Evolutionary conservation across 2,113 vertebrate genomes (phyloP), one percentile per base, ranked within the genome.

Genomic region (Nicator chloris): DNA sequence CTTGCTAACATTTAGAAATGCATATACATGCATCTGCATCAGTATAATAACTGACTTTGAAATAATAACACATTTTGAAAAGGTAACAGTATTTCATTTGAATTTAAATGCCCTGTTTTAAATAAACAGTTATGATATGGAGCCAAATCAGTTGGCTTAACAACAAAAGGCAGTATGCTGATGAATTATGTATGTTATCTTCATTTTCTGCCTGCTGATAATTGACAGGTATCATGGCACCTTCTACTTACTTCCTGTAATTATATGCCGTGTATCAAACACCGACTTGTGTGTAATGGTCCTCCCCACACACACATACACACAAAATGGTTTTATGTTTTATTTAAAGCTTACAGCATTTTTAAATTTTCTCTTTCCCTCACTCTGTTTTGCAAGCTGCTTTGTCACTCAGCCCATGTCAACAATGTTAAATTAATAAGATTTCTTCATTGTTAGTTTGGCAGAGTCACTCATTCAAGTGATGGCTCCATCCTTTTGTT

Each of bases 101-200:
- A 93, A 95, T 97, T 96, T 91, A 95, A 97, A 97, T 97, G 92
- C 83, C 84, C 94, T 96, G 83, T 97, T 98, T 96, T 94, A 89
- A 95, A 97, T 95, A 97, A 97, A 93, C 78, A 93, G 93, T 95
- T 97, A 92, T 87, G 88, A 95, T 97, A 95, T 21, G 65, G 88
- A 97, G 91, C 63, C 93, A 82, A 95, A 97, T 97, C 95, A 97
- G 94, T 69, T 13, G 1, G 75, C 47, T 97, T 98, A 97, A 97
- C 96, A 97, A 97, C 97, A 97, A 97, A 98, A 94, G 95, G 87
- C 95, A 96, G 84, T 65, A 63, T 89, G 87, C 96, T 97, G 90
- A 95, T 98, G 97, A 98, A 98, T 98, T 98, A 98, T 98, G 98
- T 95, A 98, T 98, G 93, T 92, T 97, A 97, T 97, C 94, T 98